Conservation (phyloP, 2,888 invertebrate genomes). For the Chrysodeixis includens region DNA sequence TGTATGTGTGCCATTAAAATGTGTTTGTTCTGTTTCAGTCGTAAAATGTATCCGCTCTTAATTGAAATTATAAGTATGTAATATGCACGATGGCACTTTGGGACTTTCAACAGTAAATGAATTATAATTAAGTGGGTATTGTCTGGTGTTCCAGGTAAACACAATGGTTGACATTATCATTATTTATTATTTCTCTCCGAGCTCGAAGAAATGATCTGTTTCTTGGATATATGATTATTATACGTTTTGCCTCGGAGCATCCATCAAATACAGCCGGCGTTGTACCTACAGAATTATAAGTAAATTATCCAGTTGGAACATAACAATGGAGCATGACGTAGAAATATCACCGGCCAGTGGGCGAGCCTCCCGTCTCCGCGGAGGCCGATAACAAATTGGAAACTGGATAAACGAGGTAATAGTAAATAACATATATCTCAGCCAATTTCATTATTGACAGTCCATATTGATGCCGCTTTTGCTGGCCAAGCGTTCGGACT, state of each 20-base stretch:
- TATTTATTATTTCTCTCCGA: neutral
- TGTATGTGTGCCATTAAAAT: constrained; percentile 26
- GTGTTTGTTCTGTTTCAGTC: constrained; percentile 35
- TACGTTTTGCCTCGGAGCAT: constrained; percentile 35
- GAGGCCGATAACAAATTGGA: constrained; percentile 72
- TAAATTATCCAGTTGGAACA: constrained; percentile 63
- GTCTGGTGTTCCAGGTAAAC: neutral
- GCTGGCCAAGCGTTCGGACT: constrained; percentile 36
- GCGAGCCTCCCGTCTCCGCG: constrained; percentile 43
- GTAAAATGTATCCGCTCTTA: constrained; percentile 23
- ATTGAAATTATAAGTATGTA: constrained; percentile 19
- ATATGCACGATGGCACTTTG: constrained; percentile 19
- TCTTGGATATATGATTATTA: constrained; percentile 20
- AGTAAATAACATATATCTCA: constrained; percentile 73
- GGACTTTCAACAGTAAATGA: neutral
- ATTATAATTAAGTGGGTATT: neutral
- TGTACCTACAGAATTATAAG: constrained; percentile 54
- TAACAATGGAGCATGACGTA: constrained; percentile 72
- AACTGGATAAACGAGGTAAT: constrained; percentile 72
- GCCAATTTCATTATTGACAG: constrained; percentile 71
- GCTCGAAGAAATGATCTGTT: constrained; percentile 10
- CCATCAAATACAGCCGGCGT: constrained; percentile 39
- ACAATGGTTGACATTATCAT: constrained; percentile 3
- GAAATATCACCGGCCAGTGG: constrained; percentile 71
- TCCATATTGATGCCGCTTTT: constrained; percentile 50